A percentile compares a stretch with the other conserved stretches of the same genome.
Evolutionary conservation across 2,888 invertebrate genomes (phyloP).

Genomic region (Cyrtodaria siliqua): DNA sequence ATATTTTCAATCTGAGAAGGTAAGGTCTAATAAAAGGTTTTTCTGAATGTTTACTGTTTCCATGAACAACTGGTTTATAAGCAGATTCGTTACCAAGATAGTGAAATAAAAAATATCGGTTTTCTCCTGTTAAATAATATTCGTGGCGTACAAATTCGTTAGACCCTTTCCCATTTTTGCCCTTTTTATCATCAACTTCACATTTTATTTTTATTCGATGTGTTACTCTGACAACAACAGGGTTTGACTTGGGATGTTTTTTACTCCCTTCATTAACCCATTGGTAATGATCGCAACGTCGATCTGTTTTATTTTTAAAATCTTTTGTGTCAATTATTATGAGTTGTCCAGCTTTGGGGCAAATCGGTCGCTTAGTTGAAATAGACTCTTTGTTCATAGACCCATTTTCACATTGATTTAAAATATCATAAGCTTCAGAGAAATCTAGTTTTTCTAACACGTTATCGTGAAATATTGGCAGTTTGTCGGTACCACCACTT

Average conservation of each 20-base stretch:
- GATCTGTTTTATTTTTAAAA: slow-evolving; percentile 8
- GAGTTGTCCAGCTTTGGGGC: slow-evolving; percentile 13
- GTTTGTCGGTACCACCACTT: too few relatives aligned
- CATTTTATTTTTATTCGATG: neutral
- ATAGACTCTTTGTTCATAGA: too few relatives aligned
- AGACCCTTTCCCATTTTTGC: slow-evolving; percentile 7
- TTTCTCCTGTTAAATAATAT: slow-evolving; percentile 13
- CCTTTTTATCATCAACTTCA: neutral
- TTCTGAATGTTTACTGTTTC: slow-evolving; percentile 7
- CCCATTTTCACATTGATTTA: too few relatives aligned
- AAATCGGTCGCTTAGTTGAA: neutral
- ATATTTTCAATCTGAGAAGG: slow-evolving; percentile 18
- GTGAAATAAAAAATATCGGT: slow-evolving; percentile 23
- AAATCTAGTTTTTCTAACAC: too few relatives aligned
- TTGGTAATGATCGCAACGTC: slow-evolving; percentile 9
- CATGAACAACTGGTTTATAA: slow-evolving; percentile 7
- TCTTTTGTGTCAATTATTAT: slow-evolving; percentile 3
- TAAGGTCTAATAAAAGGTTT: slow-evolving; percentile 10
- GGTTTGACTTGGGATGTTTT: neutral
- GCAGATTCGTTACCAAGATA: slow-evolving; percentile 27
- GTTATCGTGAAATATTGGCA: too few relatives aligned
- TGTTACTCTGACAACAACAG: neutral
- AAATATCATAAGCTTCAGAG: too few relatives aligned
- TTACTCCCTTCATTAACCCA: slow-evolving; percentile 12
- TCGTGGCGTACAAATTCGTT: slow-evolving; percentile 17